Conservation (phyloP, 2,888 invertebrate genomes). For the Nomada fucata region DNA sequence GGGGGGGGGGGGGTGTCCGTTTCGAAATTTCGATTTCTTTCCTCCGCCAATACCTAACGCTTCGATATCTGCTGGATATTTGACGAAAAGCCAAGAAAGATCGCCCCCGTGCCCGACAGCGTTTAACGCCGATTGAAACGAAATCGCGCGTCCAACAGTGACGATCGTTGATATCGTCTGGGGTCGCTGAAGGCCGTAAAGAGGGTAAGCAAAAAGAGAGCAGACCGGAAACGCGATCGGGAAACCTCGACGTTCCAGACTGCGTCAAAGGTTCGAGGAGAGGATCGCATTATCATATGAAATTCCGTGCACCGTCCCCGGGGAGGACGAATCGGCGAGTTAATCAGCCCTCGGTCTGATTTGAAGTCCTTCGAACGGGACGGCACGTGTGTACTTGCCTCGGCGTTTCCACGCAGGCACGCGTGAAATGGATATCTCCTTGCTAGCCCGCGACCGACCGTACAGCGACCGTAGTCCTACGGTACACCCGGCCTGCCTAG, state of each 20-base stretch:
- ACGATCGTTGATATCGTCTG: slow-evolving; percentile 2
- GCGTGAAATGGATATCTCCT: slow-evolving; percentile 66
- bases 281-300: slow-evolving; percentile 47
- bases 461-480: not conserved
- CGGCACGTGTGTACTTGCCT: slow-evolving; percentile 55
- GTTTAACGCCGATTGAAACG: not conserved
- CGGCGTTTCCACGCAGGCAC: slow-evolving; percentile 62
- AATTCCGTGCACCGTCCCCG: slow-evolving; percentile 48
- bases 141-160: slow-evolving; percentile 20
- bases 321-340: slow-evolving; percentile 42
- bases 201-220: not conserved
- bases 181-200: not conserved
- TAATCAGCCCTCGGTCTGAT: slow-evolving; percentile 65
- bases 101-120: not conserved
- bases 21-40: slow-evolving; percentile 8
- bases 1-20: slow-evolving; percentile 20
- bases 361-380: slow-evolving; percentile 70
- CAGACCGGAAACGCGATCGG: not conserved
- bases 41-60: too few species aligned
- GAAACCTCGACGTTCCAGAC: not conserved
- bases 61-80: not conserved
- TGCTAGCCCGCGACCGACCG: slow-evolving; percentile 32
- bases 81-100: not conserved
- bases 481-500: not conserved
- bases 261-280: slow-evolving; percentile 41